A percentile compares a stretch with the other conserved stretches of the same genome.
These are phyloP conservation scores for Mythimna pallens DNA, from an alignment of 2,888 invertebrate species.

Conservation along the genomic window DNA sequence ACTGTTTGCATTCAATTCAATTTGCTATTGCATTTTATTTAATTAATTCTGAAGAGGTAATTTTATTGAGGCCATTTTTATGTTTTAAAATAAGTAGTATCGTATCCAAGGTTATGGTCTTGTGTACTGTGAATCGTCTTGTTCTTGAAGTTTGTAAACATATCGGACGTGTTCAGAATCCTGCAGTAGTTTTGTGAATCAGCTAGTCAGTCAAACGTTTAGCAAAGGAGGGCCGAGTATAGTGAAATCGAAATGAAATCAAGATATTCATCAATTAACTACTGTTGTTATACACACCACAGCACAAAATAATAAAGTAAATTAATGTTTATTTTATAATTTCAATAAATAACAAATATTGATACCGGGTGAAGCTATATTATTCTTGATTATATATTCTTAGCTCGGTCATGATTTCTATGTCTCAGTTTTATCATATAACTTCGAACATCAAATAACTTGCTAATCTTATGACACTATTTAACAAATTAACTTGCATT, in stretches of 20 bases:
- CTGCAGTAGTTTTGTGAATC: slow-evolving; percentile 27
- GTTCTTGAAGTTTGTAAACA: slow-evolving; percentile 57
- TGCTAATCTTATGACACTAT: slow-evolving; percentile 38
- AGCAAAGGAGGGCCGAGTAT: neutral
- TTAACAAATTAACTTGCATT: slow-evolving; percentile 44
- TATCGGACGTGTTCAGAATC: slow-evolving; percentile 52
- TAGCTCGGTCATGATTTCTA: neutral
- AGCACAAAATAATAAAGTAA: neutral
- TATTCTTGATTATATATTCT: slow-evolving; percentile 1
- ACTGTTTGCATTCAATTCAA: no score
- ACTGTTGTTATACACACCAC: neutral
- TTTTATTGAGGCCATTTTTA: no score
- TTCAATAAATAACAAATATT: slow-evolving; percentile 4
- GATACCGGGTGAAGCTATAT: neutral
- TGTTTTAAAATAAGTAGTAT: neutral
- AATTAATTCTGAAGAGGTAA: no score
- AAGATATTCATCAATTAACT: neutral
- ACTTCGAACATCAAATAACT: neutral
- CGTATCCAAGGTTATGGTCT: slow-evolving; percentile 39
- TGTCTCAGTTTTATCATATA: slow-evolving; percentile 1
- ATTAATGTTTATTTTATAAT: neutral
- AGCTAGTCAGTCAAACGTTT: neutral
- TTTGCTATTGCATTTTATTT: no score
- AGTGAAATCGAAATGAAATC: neutral
- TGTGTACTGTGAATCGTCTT: slow-evolving; percentile 31